Evolutionary conservation across 2,113 vertebrate species (phyloP), one percentile per base, ranked within the genome.

Genomic region (chimpanzee (Pan troglodytes)): DNA sequence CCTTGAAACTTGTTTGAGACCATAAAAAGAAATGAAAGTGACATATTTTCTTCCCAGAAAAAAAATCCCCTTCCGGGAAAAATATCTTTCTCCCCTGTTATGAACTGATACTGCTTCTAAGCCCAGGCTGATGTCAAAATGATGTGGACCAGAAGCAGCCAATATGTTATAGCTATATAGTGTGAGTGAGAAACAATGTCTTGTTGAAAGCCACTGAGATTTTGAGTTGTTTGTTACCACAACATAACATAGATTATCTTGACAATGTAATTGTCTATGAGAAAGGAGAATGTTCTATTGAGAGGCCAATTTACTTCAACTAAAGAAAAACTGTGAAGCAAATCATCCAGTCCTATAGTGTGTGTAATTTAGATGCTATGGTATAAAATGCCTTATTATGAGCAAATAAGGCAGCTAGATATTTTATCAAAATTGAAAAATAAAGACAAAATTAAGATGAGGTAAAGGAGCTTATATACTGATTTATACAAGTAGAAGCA

Each of bases 131-230:
- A 30, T 22, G 1, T 40, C 14, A 80, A 32, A 70, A 52, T 3
- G 14, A 25, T 30, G 3, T 8, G 38, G 38, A 55, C 1, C 14
- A 50, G 23, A 70, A 40, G 5, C 27, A 18, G 30, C 10, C 16
- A 27, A 6, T 32, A 10, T 12, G 20, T 40, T 87, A 8, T 0
- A 40, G 6, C 68, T 1, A 10, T 0, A 4, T 6, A 35, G 11
- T 0, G 3, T 22, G 43, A 78, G 32, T 7, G 30, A 32, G 23
- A 35, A 23, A 10, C 11, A 12, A 23, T 2, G 38, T 17, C 20
- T 43, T 20, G 18, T 40, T 16, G 20, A 68, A 83, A 85, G 38
- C 0, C 17, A 57, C 52, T 11, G 14, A n/a, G 48, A n/a, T 14
- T 38, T 38, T 50, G 14, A 57, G 73, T 17, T 20, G 13, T 22